Conservation (phyloP, 1,140 invertebrate species). For the Lepidurus couesii region DNA sequence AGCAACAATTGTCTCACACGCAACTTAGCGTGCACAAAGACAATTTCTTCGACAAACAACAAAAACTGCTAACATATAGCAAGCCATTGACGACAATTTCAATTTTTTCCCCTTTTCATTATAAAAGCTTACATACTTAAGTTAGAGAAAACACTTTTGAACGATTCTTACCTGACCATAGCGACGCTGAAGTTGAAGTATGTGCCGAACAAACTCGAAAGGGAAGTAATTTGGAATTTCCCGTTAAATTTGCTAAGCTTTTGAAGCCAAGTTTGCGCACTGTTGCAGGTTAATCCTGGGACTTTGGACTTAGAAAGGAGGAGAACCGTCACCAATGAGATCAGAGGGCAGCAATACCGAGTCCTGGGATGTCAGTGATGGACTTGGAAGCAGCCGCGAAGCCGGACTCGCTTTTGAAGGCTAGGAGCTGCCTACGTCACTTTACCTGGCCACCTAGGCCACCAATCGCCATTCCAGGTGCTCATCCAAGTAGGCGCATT, state of each 20-base stretch:
- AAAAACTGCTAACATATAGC: neutral
- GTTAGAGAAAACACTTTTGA: neutral
- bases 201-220: too few relatives aligned
- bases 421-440: neutral
- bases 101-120: neutral
- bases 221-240: too few relatives aligned
- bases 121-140: neutral
- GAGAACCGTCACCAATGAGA: too few relatives aligned
- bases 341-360: neutral
- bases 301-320: too few relatives aligned
- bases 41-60: neutral
- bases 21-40: neutral
- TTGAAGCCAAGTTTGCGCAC: too few relatives aligned
- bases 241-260: too few relatives aligned
- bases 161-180: conserved; percentile 1
- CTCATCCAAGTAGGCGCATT: neutral
- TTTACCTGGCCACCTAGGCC: neutral
- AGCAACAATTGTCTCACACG: neutral
- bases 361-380: neutral
- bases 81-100: neutral
- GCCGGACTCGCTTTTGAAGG: neutral
- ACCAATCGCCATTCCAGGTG: neutral
- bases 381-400: neutral
- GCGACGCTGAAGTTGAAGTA: neutral
- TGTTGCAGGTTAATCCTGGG: too few relatives aligned